These are phyloP conservation scores for Arrhamphus sclerolepis DNA, from an alignment of 2,797 vertebrate species.

Conservation along the genomic window DNA sequence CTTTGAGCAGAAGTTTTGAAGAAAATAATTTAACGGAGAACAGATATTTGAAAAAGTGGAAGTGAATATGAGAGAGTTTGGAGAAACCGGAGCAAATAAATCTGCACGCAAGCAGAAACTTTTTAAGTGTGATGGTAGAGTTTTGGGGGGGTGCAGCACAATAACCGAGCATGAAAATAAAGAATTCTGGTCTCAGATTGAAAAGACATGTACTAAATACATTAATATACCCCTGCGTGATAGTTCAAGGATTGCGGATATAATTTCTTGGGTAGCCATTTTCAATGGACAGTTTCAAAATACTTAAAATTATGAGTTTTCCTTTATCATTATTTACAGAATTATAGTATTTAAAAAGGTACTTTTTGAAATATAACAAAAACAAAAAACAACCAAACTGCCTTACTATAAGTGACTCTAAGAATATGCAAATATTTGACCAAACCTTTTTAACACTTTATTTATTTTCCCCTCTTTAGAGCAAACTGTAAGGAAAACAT, in stretches of 20 bases:
- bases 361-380: background rate
- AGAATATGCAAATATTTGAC: slow-evolving; percentile 13
- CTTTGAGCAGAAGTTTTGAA: too few relatives aligned
- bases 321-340: too few relatives aligned
- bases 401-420: slow-evolving; percentile 1
- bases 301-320: too few relatives aligned
- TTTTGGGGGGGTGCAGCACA: background rate
- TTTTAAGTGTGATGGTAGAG: background rate
- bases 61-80: too few relatives aligned
- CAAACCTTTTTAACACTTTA: background rate
- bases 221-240: background rate
- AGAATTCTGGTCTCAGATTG: background rate
- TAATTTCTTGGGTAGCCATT: too few relatives aligned
- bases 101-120: background rate
- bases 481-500: slow-evolving; percentile 26
- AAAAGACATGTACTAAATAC: background rate
- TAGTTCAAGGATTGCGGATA: too few relatives aligned
- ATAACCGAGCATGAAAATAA: background rate
- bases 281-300: too few relatives aligned
- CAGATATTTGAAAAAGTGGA: too few relatives aligned
- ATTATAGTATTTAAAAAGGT: too few relatives aligned
- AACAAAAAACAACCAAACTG: slow-evolving; percentile 14
- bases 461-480: slow-evolving; percentile 38
- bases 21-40: too few relatives aligned
- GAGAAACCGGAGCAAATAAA: too few relatives aligned